phyloP scores from a whole-genome alignment of 2,797 vertebrate species.

The Cryptoblepharus egeriae region DNA sequence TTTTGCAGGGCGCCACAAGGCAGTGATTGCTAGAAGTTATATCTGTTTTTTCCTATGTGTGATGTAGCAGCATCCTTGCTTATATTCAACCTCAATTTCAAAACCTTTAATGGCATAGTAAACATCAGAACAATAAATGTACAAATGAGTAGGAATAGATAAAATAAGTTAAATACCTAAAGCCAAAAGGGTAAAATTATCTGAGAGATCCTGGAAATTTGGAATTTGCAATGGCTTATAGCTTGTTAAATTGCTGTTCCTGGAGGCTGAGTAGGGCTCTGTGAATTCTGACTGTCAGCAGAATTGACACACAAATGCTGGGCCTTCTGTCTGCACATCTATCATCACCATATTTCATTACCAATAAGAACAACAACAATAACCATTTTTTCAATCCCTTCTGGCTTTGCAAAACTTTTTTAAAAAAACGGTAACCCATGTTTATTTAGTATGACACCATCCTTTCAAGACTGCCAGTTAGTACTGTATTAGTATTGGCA shows the following conservation, averaged over 20 bases:
- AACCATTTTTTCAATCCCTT: neutral
- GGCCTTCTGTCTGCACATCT: neutral
- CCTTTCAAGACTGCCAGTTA: too few species aligned
- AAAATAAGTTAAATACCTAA: too few species aligned
- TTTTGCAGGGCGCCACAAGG: too few species aligned
- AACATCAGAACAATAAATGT: too few species aligned
- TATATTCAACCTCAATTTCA: too few species aligned
- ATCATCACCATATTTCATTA: neutral
- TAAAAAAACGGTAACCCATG: neutral
- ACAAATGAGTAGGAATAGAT: too few species aligned
- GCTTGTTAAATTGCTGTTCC: neutral
- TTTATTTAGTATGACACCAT: slow-evolving; percentile 8
- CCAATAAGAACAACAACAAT: too few species aligned
- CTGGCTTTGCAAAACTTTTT: neutral
- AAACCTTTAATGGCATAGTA: too few species aligned
- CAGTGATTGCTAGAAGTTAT: neutral
- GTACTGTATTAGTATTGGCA: too few species aligned
- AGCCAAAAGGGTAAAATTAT: too few species aligned
- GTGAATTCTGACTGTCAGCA: neutral
- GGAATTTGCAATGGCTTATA: too few species aligned
- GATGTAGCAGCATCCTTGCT: neutral
- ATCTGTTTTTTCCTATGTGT: neutral
- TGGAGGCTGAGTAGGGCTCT: neutral
- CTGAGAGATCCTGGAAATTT: too few species aligned
- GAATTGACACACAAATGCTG: neutral